These are phyloP conservation scores for silkworm (Bombyx mori) DNA, from an alignment of 1,140 invertebrate genomes.

Conservation along the genomic window DNA sequence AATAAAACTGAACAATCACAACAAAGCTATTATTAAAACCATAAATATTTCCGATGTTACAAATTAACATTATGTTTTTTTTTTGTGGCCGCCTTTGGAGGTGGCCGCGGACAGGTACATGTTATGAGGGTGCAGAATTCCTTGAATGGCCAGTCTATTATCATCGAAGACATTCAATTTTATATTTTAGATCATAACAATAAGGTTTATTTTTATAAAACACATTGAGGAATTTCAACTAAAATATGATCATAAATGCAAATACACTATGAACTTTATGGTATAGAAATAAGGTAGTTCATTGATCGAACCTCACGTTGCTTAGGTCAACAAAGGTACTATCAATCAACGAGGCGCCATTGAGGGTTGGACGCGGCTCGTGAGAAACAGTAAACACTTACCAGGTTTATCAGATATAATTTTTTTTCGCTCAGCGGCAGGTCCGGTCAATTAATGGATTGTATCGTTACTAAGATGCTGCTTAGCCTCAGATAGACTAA, in stretches of 20 bases:
- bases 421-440: slow-evolving; percentile 60
- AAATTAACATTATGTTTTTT: slow-evolving; percentile 66
- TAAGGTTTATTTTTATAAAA: slow-evolving; percentile 23
- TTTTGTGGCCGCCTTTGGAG: slow-evolving; percentile 59
- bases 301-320: slow-evolving; percentile 19
- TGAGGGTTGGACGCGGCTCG: slow-evolving; percentile 62
- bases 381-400: slow-evolving; percentile 70
- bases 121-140: slow-evolving; percentile 69
- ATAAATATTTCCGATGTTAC: slow-evolving; percentile 62
- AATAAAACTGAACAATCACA: slow-evolving; percentile 63
- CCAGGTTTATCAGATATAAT: slow-evolving; percentile 64
- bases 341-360: slow-evolving; percentile 69
- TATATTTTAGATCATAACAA: slow-evolving; percentile 10
- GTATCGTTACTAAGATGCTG: slow-evolving; percentile 57
- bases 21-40: slow-evolving; percentile 65
- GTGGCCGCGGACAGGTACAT: slow-evolving; percentile 65
- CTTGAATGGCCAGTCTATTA: slow-evolving; percentile 55
- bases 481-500: slow-evolving; percentile 56
- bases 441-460: slow-evolving; percentile 68
- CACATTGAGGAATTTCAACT: slow-evolving; percentile 11
- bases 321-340: slow-evolving; percentile 57
- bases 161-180: slow-evolving; percentile 4
- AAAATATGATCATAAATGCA: slow-evolving; percentile 4
- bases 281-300: slow-evolving; percentile 19
- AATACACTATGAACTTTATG: slow-evolving; percentile 15